Conservation (phyloP, 2,888 invertebrate genomes). For the Leucozona laternaria region DNA sequence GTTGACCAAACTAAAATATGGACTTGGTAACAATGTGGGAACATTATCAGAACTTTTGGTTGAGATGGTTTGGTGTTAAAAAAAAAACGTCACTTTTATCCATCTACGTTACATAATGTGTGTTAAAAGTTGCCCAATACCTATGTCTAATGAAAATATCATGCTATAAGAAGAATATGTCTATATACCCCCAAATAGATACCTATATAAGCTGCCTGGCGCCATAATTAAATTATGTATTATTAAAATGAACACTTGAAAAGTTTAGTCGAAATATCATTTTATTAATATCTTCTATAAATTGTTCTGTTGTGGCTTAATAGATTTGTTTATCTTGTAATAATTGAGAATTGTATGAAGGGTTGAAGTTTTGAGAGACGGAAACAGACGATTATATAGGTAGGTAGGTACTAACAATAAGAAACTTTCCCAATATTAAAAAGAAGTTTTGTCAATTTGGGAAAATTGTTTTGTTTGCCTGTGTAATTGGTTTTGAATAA, state of each 20-base stretch:
- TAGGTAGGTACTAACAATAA: neutral
- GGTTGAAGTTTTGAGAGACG: neutral
- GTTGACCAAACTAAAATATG: neutral
- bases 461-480: neutral
- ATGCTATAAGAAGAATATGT: neutral
- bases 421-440: neutral
- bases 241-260: constrained; percentile 29
- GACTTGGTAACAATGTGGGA: neutral
- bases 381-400: neutral
- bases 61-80: neutral
- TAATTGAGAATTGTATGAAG: constrained; percentile 8
- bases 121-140: neutral
- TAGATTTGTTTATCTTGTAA: constrained; percentile 25
- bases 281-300: neutral
- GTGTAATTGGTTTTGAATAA: neutral
- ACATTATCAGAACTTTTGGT: neutral
- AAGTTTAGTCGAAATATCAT: constrained; percentile 25
- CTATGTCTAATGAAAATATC: neutral
- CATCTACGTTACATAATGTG: neutral
- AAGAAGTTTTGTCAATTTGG: neutral
- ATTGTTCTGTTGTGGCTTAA: constrained; percentile 9
- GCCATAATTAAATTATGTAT: constrained; percentile 18
- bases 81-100: neutral
- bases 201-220: neutral
- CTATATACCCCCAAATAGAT: neutral